These are phyloP conservation scores for Odontocolon sp. DNA, from an alignment of 2,888 invertebrate species.

Conservation along the genomic window DNA sequence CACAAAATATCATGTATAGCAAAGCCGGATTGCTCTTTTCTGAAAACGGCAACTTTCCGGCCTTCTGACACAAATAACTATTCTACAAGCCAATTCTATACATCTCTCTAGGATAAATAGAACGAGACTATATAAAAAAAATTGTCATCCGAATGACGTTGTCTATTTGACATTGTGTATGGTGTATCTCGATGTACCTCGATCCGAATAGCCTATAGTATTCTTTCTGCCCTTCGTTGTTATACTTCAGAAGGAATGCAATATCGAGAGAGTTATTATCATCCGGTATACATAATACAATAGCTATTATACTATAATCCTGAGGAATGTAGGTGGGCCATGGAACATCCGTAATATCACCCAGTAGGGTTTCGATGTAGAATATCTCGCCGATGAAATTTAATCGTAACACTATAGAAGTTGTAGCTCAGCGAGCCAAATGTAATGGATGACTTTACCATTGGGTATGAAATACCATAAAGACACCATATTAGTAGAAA, in stretches of 20 bases:
- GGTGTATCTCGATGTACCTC: not conserved
- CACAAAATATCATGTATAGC: too few species aligned
- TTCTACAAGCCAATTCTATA: too few species aligned
- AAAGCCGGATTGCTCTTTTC: too few species aligned
- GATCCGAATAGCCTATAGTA: slow-evolving; percentile 23
- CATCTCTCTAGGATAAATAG: too few species aligned
- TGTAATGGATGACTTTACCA: not conserved
- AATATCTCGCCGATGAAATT: slow-evolving; percentile 20
- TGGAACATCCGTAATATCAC: slow-evolving; percentile 6
- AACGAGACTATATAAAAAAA: too few species aligned
- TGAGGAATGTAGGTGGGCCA: slow-evolving; percentile 31
- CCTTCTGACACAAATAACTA: too few species aligned
- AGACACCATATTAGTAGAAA: too few species aligned
- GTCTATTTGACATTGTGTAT: too few species aligned
- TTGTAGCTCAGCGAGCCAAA: slow-evolving; percentile 4
- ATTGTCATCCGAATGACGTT: too few species aligned
- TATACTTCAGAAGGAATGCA: slow-evolving; percentile 38
- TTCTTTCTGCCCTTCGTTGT: slow-evolving; percentile 32
- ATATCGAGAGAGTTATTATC: slow-evolving; percentile 47
- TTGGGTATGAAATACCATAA: not conserved
- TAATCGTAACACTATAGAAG: slow-evolving; percentile 12
- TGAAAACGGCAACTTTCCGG: too few species aligned
- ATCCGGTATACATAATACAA: slow-evolving; percentile 31
- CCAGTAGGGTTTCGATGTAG: not conserved
- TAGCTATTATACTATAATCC: slow-evolving; percentile 41